Base-by-base conservation (phyloP, 2,113 vertebrate species). In the Amazona guildingii region DNA sequence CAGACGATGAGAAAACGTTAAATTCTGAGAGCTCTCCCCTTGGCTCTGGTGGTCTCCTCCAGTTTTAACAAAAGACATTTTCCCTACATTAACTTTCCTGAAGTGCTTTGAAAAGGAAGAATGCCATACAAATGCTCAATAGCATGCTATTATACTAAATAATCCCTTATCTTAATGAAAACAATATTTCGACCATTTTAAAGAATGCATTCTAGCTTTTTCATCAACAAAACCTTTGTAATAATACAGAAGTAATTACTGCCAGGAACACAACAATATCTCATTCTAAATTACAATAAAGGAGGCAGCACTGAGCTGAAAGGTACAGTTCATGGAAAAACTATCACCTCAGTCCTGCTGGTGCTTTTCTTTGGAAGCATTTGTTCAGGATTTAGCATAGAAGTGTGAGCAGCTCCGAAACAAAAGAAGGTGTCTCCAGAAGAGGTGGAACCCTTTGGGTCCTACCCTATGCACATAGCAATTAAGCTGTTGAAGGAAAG, bases 111-210 rank as follows among this genome's bases (percentile, higher is more conserved):
- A 84, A 91, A 62, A 91, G 73, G 61, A 82, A 73, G 54, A 90
- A 92, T 68, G 72, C 33, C 64, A 61, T 57, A 52, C 69, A 92
- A 93, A 75, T 37, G 39, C 66, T 82, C 55, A 69, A 35, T 37
- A 68, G 21, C 11, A 4, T 62, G 81, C 52, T 89, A 43, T 75
- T 78, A 57, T 28, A 62, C 43, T 81, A 88, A 96, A 96, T 83
- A 92, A 93, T 79, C 68, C 70, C 64, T 92, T 81, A 90, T 88
- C 73, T 86, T 63, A 93, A 83, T 91, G 83, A 77, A 92, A 96
- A 66, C 27, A 78, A 33, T 94, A 88, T 92, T 80, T 88, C 33
- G 44, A 86, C 52, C 62, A n/a, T 77, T 92, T 93, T 20, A 96
- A 95, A 93, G 78, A 79, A 86, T 37, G 17, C 39, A 66, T 90